phyloP scores from a whole-genome alignment of 2,797 vertebrate genomes.

The Lacerta bilineata region DNA sequence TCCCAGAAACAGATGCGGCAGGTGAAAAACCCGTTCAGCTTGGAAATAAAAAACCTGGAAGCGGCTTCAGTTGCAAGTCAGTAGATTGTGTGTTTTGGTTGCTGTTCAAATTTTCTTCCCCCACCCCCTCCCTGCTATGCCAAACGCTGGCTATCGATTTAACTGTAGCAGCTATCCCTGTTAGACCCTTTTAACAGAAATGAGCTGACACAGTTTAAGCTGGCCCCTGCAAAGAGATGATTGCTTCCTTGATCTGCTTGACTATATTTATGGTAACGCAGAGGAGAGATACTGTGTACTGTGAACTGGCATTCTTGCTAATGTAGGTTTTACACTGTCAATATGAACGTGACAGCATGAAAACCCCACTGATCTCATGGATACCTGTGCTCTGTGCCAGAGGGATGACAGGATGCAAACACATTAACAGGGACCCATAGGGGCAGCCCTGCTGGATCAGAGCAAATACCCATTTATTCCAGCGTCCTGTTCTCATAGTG shows the following conservation, averaged over 20 bases:
- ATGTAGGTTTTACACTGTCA: not conserved
- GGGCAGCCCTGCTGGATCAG: no score
- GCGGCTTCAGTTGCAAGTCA: slow-evolving; percentile 86
- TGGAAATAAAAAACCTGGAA: slow-evolving; percentile 82
- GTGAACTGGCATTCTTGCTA: not conserved
- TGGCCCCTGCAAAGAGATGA: not conserved
- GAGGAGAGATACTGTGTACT: not conserved
- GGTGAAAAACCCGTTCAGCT: slow-evolving; percentile 93
- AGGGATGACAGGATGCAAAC: not conserved
- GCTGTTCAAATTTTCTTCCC: not conserved
- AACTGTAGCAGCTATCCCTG: not conserved
- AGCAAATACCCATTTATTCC: no score
- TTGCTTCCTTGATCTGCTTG: not conserved
- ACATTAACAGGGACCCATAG: not conserved
- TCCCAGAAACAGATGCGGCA: slow-evolving; percentile 93
- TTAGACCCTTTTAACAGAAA: not conserved
- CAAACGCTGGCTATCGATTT: no score
- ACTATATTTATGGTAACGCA: not conserved
- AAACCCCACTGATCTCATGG: not conserved
- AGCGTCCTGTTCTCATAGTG: no score
- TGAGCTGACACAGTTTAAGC: not conserved
- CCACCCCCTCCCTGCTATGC: not conserved
- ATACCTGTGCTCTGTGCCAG: not conserved
- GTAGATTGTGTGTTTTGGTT: slow-evolving; percentile 52
- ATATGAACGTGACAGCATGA: not conserved